These are phyloP conservation scores for Lasioglossum calceatum DNA, from an alignment of 2,888 invertebrate species.

Conservation along the genomic window DNA sequence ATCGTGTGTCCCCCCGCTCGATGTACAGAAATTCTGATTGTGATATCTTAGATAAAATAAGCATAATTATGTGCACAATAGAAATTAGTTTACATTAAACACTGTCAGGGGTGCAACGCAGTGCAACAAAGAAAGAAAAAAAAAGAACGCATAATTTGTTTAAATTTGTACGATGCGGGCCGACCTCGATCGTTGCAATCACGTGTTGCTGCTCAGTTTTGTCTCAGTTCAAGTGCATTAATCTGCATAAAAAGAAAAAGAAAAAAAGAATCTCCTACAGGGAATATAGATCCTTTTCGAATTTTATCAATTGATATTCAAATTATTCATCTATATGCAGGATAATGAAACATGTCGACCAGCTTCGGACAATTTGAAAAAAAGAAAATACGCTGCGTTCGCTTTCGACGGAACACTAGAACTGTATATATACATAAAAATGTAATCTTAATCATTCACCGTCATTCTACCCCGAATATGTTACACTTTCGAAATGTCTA, in stretches of 20 bases:
- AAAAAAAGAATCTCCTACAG: neutral
- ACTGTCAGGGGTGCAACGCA: neutral
- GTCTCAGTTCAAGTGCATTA: neutral
- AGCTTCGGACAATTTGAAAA: neutral
- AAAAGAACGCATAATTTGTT: neutral
- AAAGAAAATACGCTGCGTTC: neutral
- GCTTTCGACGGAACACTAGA: neutral
- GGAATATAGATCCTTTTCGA: neutral
- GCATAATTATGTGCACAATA: conserved; percentile 32
- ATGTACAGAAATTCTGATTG: conserved; percentile 15
- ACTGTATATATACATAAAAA: neutral
- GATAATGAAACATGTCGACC: conserved; percentile 17
- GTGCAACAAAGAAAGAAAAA: neutral
- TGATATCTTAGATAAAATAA: conserved; percentile 19
- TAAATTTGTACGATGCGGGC: conserved; percentile 33
- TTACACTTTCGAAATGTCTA: conserved; percentile 13
- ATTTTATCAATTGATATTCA: neutral
- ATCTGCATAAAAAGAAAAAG: neutral
- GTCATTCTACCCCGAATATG: neutral
- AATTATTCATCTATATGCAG: neutral
- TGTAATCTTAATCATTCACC: conserved; percentile 1
- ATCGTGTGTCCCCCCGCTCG: conserved; percentile 4
- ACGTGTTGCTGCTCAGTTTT: neutral
- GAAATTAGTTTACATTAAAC: conserved; percentile 46
- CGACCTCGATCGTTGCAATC: conserved; percentile 15